Conservation (phyloP, 30 jellyfish, hydroid and myxozoan species). For the Rhopilema esculentum region DNA sequence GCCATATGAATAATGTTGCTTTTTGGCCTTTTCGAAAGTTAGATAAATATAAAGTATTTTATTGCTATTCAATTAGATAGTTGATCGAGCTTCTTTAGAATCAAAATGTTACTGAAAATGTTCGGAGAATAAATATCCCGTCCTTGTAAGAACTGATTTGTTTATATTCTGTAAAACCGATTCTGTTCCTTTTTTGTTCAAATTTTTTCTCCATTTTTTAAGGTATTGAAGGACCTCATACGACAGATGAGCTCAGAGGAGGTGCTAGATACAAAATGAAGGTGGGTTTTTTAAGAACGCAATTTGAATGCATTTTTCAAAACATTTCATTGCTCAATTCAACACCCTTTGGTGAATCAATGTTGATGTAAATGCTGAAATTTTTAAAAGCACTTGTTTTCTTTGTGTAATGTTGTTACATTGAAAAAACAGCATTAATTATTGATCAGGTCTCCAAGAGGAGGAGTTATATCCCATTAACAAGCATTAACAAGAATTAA, state of each 20-base stretch:
- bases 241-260: slow-evolving; percentile 78
- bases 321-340: no score
- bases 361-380: not conserved
- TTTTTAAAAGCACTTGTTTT: not conserved
- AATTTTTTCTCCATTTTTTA: not conserved
- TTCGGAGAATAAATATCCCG: no score
- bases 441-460: not conserved
- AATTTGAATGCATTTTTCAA: no score
- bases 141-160: no score
- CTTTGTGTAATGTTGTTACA: not conserved
- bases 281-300: slow-evolving; percentile 62
- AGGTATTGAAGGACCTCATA: slow-evolving; percentile 99
- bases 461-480: not conserved
- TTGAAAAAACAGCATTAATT: not conserved
- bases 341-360: not conserved
- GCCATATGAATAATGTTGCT: no score
- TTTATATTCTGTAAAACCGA: no score
- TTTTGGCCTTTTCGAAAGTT: no score
- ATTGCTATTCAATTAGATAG: no score
- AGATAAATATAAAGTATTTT: no score
- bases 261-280: slow-evolving; percentile 90
- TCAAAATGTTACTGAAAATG: no score
- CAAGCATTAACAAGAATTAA: not conserved
- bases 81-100: no score
- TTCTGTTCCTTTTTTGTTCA: not conserved